A percentile compares a stretch with the other conserved stretches of the same genome.
Conservation (phyloP, 2,888 invertebrate species). For the Tinea semifulvella region DNA sequence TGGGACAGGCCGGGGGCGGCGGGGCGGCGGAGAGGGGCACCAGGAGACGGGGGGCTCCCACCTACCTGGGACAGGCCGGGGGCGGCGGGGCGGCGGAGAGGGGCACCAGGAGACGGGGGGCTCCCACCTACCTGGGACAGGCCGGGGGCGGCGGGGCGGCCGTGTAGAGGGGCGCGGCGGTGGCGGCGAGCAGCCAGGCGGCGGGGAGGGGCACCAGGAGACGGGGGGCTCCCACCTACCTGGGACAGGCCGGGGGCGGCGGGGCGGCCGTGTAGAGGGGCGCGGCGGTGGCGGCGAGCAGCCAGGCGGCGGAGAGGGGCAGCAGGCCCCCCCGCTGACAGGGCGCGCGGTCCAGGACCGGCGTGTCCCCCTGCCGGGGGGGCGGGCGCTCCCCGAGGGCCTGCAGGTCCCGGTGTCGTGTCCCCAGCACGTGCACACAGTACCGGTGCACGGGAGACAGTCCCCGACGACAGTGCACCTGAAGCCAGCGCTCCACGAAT, state of each 20-base stretch:
- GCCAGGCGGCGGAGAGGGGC: slow-evolving; percentile 75
- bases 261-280: slow-evolving; percentile 47
- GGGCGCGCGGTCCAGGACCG: slow-evolving; percentile 64
- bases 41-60: slow-evolving; percentile 42
- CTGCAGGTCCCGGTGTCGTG: slow-evolving; percentile 65
- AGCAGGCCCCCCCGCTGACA: slow-evolving; percentile 43
- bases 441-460: slow-evolving; percentile 79
- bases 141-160: slow-evolving; percentile 67
- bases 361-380: slow-evolving; percentile 77
- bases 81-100: slow-evolving; percentile 86
- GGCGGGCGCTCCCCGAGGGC: slow-evolving; percentile 29
- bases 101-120: slow-evolving; percentile 71
- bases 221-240: too few species aligned
- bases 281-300: slow-evolving; percentile 72
- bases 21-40: slow-evolving; percentile 73
- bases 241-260: slow-evolving; percentile 35
- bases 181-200: slow-evolving; percentile 76
- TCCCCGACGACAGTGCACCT: slow-evolving; percentile 79
- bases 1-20: slow-evolving; percentile 71
- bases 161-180: slow-evolving; percentile 67
- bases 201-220: slow-evolving; percentile 69
- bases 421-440: slow-evolving; percentile 59
- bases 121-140: slow-evolving; percentile 29
- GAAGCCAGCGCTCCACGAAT: slow-evolving; percentile 78
- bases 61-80: slow-evolving; percentile 38